These are phyloP conservation scores for Merops nubicus DNA, from an alignment of 2,113 vertebrate species.

Conservation along the genomic window DNA sequence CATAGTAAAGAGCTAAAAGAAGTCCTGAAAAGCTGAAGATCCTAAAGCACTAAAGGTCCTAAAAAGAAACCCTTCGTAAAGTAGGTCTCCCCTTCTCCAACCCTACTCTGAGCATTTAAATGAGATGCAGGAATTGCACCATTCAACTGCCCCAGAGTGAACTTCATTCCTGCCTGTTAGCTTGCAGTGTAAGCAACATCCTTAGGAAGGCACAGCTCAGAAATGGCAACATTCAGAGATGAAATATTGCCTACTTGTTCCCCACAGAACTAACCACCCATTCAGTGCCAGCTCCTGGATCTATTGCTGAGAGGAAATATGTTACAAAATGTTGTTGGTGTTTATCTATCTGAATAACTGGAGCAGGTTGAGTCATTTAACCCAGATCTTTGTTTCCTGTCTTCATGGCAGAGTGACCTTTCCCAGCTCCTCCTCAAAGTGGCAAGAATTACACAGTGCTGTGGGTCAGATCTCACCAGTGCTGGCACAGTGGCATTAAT, in stretches of 20 bases:
- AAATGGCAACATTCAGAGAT: not conserved
- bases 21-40: too few relatives aligned
- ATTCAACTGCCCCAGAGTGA: not conserved
- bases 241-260: not conserved
- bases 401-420: not conserved
- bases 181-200: not conserved
- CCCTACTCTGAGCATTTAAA: not conserved
- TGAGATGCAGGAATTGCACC: not conserved
- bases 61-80: not conserved
- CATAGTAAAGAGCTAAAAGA: too few relatives aligned
- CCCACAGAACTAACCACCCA: not conserved
- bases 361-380: not conserved
- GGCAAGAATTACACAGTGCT: not conserved
- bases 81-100: not conserved
- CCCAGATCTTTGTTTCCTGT: not conserved
- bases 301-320: not conserved
- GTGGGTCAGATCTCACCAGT: not conserved
- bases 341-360: not conserved
- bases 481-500: not conserved
- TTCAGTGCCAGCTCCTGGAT: not conserved
- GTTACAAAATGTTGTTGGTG: not conserved
- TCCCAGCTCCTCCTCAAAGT: not conserved
- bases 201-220: not conserved
- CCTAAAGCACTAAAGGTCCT: too few relatives aligned
- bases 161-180: not conserved